Base-by-base conservation (phyloP, 2,797 vertebrate genomes). In the Danio choprae region DNA sequence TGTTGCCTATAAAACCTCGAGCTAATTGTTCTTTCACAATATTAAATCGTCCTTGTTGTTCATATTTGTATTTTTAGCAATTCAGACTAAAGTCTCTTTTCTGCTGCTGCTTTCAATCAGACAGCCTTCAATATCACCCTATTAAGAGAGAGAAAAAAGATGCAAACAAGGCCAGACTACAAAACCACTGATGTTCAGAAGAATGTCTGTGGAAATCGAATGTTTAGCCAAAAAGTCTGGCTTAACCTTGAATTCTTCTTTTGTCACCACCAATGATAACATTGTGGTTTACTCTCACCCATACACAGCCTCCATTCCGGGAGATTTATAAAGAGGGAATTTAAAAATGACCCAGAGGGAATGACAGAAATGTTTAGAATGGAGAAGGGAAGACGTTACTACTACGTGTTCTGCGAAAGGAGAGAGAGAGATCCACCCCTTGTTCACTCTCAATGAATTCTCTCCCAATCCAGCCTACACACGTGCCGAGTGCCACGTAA, bases 401-500 rank as follows among this genome's bases (percentile, higher is more conserved):
- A 53, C 56, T 79, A 51, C 15, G 60, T 64, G 22, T 74, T 67
- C 29, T 48, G 6, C 2, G 5, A 77, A 77, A 46, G 50, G 20
- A 83, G 81, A 79, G 84, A 79, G 85, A 86, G 63, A 13, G 9
- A 84, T 90, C 91, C 93, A 89, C 91, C 92, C 90, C 82, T 88
- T 85, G 83, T 86, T 85, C 86, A 62, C 83, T 73, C 64, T 40
- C 18, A 56, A 36, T 81, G 74, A 71, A 64, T 79, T 78, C 77
- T 53, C 53, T 72, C 72, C 71, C 43, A 56, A 73, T 64, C 22
- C 84, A 85, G 87, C 68, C 85, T 75, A 87, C 81, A 29, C 29
- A 87, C 87, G 85, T 90, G 91, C 88, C 82, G 86, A 91, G 79
- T 93, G 94, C 93, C 94, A 95, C 94, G 94, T 95, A 93, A 92